phyloP scores from a whole-genome alignment of 2,113 vertebrate species.

The Hippolais icterina region DNA sequence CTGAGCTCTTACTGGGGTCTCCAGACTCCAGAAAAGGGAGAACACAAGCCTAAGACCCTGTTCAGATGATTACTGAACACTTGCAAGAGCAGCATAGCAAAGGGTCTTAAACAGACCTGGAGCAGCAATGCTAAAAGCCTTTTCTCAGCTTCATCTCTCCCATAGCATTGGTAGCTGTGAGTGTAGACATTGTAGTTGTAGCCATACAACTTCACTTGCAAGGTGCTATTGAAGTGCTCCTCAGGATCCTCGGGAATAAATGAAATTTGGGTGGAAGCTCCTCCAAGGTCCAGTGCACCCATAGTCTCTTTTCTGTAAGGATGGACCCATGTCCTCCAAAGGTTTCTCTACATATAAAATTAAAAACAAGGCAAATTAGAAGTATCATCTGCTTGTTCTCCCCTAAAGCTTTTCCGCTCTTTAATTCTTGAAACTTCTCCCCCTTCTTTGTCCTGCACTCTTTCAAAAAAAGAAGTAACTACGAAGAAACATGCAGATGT shows the following conservation, averaged over 20 bases:
- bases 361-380: background rate
- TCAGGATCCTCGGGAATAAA: constrained; percentile 69
- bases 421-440: background rate
- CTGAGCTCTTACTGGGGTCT: background rate
- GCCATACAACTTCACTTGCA: constrained; percentile 84
- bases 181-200: constrained; percentile 89
- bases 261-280: constrained; percentile 94
- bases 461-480: background rate
- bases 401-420: background rate
- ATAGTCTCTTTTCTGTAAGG: constrained; percentile 79
- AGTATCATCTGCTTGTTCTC: background rate
- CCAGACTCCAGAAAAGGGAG: background rate
- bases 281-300: constrained; percentile 92
- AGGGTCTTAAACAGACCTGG: constrained; percentile 69
- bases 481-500: background rate
- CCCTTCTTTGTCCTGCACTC: background rate
- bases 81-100: background rate
- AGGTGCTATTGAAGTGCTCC: constrained; percentile 43
- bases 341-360: constrained; percentile 75
- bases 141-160: constrained; percentile 90
- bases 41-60: background rate
- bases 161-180: constrained; percentile 93
- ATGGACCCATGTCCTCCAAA: constrained; percentile 83
- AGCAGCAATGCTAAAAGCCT: constrained; percentile 78
- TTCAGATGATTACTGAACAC: background rate